Evolutionary conservation across 2,888 invertebrate genomes (phyloP).

Genomic region (Hyalella azteca): DNA sequence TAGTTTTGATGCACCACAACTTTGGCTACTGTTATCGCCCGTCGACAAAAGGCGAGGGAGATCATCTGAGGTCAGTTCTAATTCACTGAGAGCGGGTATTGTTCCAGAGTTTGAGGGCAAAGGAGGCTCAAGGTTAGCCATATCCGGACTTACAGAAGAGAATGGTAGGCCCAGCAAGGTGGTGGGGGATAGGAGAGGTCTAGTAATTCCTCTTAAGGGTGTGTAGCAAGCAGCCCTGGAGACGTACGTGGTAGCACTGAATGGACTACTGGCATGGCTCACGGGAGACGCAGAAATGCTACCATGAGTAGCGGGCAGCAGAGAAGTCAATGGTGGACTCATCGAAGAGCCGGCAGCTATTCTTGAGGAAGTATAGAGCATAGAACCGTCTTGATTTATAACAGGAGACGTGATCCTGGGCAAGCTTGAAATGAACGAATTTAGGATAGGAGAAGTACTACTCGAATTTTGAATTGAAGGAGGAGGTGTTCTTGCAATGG

Average conservation of each 20-base stretch:
- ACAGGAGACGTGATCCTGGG: constrained; percentile 1
- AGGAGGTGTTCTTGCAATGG: background rate
- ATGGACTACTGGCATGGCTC: background rate
- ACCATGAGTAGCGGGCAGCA: background rate
- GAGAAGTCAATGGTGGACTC: constrained; percentile 26
- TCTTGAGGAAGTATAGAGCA: constrained; percentile 31
- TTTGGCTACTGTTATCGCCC: constrained; percentile 42
- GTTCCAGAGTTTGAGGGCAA: background rate
- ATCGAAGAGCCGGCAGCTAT: constrained; percentile 26
- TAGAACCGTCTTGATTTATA: constrained; percentile 6
- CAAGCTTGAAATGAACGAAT: background rate
- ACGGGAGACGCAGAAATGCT: background rate
- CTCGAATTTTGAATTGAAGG: background rate
- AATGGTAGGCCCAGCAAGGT: background rate
- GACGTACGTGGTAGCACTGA: background rate
- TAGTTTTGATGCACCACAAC: constrained; percentile 49
- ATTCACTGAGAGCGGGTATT: constrained; percentile 44
- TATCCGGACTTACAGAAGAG: constrained; percentile 27
- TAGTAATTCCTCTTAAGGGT: background rate
- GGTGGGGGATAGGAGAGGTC: constrained; percentile 21
- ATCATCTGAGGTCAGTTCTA: constrained; percentile 54
- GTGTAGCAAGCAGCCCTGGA: background rate
- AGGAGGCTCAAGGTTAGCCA: constrained; percentile 29
- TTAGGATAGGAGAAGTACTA: background rate
- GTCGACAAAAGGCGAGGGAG: constrained; percentile 49